Percentiles rank a stretch among this genome's conserved stretches.
Evolutionary conservation across 2,888 invertebrate species (phyloP).

Genomic region (Zele albiditarsus): DNA sequence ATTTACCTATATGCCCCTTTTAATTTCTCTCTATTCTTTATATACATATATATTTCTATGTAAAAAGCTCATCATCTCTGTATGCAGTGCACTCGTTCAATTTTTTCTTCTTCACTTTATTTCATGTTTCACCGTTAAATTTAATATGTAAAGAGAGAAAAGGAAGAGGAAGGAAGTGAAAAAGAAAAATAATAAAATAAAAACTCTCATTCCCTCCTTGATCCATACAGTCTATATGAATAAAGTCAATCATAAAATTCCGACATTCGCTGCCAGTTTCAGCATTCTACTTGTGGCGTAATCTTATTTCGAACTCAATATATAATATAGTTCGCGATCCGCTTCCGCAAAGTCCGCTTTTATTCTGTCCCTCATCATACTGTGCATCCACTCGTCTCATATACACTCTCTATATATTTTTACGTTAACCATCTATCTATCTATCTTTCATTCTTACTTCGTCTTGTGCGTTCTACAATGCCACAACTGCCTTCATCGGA

Average conservation of each 20-base stretch:
- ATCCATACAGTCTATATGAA: neutral
- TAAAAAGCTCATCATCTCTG: neutral
- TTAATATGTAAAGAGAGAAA: neutral
- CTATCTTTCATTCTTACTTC: neutral
- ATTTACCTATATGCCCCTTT: constrained; percentile 6
- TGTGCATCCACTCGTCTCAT: neutral
- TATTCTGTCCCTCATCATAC: neutral
- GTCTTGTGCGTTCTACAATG: neutral
- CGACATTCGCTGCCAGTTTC: constrained; percentile 41
- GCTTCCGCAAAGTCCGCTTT: constrained; percentile 6
- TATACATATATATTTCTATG: too few species aligned
- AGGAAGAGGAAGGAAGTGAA: neutral
- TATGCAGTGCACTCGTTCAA: too few species aligned
- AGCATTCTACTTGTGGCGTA: constrained; percentile 55
- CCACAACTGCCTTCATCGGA: constrained; percentile 24
- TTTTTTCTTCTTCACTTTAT: neutral
- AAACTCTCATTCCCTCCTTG: neutral
- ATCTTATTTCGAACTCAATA: constrained; percentile 58
- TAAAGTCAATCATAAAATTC: constrained; percentile 22
- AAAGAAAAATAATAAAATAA: too few species aligned
- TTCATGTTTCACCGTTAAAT: neutral
- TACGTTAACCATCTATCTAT: neutral
- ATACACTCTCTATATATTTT: neutral
- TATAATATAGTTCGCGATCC: constrained; percentile 3
- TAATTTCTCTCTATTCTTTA: neutral